Evolutionary conservation across 2,888 invertebrate genomes (phyloP).

Genomic region (Periphyllus acericola): DNA sequence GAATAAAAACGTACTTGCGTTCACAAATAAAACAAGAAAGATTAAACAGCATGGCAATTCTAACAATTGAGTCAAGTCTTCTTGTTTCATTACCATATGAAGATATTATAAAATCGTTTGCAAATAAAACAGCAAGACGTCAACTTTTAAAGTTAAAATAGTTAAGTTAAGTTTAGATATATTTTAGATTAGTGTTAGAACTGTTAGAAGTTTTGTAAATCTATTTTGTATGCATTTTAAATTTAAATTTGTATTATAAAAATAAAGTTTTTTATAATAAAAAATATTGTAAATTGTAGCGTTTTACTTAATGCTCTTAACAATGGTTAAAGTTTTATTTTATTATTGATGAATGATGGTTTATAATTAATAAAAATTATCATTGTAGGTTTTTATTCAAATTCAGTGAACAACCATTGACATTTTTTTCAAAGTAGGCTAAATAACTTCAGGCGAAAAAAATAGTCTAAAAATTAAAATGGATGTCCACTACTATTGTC

Average conservation of each 20-base stretch:
- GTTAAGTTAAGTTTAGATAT: constrained; percentile 24
- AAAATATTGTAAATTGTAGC: not conserved
- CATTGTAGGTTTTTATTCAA: no score
- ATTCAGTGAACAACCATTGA: no score
- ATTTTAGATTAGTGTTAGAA: constrained; percentile 3
- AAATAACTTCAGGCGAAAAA: no score
- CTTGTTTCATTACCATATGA: constrained; percentile 1
- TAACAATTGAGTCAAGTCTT: constrained; percentile 21
- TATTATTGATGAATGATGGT: not conserved
- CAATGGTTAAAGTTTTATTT: not conserved
- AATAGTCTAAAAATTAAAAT: no score
- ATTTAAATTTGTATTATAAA: no score
- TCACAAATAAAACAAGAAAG: constrained; percentile 13
- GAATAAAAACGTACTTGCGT: constrained; percentile 14
- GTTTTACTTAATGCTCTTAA: not conserved
- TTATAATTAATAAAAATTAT: no score
- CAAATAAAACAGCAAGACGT: constrained; percentile 17
- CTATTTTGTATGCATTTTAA: no score
- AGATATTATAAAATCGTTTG: constrained; percentile 22
- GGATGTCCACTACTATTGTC: no score
- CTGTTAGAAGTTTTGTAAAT: no score
- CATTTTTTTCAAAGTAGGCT: no score
- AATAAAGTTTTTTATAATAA: no score
- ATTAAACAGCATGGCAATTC: not conserved
- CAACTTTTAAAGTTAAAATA: constrained; percentile 34